Percentiles rank a stretch among this genome's conserved stretches.
Conservation (phyloP, 2,888 invertebrate genomes). For the Aleiodes alternator region DNA sequence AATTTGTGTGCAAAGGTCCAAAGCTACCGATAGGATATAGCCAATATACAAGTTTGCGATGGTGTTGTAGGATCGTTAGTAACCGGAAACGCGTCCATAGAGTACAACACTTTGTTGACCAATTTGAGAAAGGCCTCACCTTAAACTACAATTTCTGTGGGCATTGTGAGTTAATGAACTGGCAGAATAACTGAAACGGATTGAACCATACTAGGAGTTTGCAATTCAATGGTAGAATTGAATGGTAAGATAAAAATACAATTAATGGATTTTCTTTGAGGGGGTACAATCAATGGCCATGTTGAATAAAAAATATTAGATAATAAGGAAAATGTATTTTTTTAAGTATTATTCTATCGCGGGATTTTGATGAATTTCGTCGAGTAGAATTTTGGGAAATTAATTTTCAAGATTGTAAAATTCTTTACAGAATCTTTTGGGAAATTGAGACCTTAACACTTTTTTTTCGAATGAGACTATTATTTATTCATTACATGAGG, state of each 20-base stretch:
- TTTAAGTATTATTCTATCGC: no score
- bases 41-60: slow-evolving; percentile 10
- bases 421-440: no score
- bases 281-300: no score
- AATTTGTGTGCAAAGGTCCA: slow-evolving; percentile 10
- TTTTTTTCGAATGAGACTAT: no score
- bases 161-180: slow-evolving; percentile 42
- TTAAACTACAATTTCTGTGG: background rate
- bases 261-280: background rate
- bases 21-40: slow-evolving; percentile 7
- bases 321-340: no score
- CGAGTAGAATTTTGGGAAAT: no score
- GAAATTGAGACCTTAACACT: no score
- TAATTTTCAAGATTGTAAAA: no score
- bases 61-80: slow-evolving; percentile 20
- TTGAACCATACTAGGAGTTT: slow-evolving; percentile 11
- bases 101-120: slow-evolving; percentile 1
- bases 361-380: no score
- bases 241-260: background rate
- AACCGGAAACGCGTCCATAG: slow-evolving; percentile 12
- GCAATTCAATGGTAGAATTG: background rate
- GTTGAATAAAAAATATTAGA: no score
- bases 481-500: no score
- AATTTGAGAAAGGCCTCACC: slow-evolving; percentile 4
- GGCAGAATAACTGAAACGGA: slow-evolving; percentile 32